A percentile compares a stretch with the other conserved stretches of the same genome.
Evolutionary conservation across 2,113 vertebrate genomes (phyloP).

Genomic region (Ammodytes marinus): DNA sequence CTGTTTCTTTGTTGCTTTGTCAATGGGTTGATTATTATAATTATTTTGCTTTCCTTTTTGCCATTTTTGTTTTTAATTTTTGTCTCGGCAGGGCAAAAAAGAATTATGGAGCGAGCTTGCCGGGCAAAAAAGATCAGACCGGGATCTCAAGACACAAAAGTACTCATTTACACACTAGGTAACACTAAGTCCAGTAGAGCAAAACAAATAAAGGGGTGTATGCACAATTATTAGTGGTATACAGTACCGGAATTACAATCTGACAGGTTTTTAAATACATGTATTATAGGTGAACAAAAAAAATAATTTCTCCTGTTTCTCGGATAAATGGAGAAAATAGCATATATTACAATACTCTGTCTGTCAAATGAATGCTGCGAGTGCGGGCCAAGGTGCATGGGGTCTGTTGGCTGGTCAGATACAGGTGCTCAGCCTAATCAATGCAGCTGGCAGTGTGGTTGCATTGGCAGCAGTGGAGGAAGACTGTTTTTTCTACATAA

Average conservation of each 20-base stretch:
- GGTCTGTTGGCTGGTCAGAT: conserved; percentile 12
- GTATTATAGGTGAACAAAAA: too few species aligned
- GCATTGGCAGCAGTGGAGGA: conserved; percentile 16
- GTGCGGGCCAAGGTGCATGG: conserved; percentile 13
- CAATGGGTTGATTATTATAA: conserved; percentile 61
- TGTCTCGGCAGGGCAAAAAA: background rate
- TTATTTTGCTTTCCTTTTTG: conserved; percentile 25
- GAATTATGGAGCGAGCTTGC: background rate
- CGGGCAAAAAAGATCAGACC: background rate
- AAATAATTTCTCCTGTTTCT: too few species aligned
- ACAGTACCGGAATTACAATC: background rate
- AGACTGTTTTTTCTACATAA: conserved; percentile 1
- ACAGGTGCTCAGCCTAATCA: conserved; percentile 31
- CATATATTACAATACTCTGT: background rate
- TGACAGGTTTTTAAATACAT: background rate
- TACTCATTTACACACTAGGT: background rate
- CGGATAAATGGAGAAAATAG: background rate
- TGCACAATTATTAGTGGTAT: background rate
- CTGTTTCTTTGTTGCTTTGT: conserved; percentile 58
- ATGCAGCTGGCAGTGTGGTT: conserved; percentile 17
- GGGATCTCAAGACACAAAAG: background rate
- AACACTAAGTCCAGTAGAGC: background rate
- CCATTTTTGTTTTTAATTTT: conserved; percentile 8
- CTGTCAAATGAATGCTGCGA: conserved; percentile 11
- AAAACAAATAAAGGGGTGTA: background rate